Conservation (phyloP, 2,797 vertebrate species). For the Pseudochirops cupreus region DNA sequence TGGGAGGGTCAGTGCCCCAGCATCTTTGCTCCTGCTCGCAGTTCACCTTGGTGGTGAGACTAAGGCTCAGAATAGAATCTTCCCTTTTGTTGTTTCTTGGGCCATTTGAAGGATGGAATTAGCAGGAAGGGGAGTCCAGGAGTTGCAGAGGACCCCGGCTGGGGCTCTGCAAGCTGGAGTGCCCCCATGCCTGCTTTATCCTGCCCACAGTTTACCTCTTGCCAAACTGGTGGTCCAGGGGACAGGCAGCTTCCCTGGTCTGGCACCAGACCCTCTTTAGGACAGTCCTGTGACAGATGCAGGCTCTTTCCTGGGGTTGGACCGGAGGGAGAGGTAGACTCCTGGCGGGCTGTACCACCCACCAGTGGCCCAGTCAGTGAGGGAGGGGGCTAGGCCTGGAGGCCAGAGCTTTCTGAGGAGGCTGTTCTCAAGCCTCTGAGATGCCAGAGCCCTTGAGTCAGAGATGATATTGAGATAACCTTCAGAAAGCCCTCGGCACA, state of each 20-base stretch:
- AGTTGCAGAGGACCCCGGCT: not conserved
- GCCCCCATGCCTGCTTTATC: not conserved
- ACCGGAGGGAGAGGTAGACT: too few species aligned
- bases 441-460: too few species aligned
- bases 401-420: not conserved
- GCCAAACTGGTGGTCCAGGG: not conserved
- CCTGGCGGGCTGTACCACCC: not conserved
- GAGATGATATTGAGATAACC: too few species aligned
- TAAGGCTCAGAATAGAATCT: not conserved
- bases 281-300: not conserved
- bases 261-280: not conserved
- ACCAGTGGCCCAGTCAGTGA: not conserved
- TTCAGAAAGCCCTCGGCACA: too few species aligned
- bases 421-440: too few species aligned
- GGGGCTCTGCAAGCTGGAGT: too few species aligned
- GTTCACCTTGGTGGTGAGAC: not conserved
- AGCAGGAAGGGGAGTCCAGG: not conserved
- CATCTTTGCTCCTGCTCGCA: too few species aligned
- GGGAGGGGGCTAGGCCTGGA: too few species aligned
- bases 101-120: not conserved
- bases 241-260: too few species aligned
- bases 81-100: not conserved
- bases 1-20: too few species aligned
- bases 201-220: not conserved
- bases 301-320: not conserved